Conservation (phyloP, 2,888 invertebrate genomes). For the Brenthis daphne region DNA sequence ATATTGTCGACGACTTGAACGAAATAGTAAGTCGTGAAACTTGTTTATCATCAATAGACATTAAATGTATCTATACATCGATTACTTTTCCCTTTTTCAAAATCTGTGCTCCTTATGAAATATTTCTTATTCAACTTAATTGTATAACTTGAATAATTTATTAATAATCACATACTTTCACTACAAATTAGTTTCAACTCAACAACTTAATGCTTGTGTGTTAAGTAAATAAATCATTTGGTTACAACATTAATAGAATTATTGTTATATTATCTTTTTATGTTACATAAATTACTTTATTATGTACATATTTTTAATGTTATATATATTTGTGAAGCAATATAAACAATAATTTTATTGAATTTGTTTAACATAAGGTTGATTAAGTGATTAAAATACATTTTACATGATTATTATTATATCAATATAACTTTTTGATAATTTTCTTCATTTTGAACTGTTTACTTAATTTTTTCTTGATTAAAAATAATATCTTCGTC, state of each 20-base stretch:
- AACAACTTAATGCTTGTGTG: background rate
- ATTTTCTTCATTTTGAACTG: too few species aligned
- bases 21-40: constrained; percentile 85
- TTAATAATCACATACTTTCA: background rate
- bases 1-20: constrained; percentile 92
- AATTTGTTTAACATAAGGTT: too few species aligned
- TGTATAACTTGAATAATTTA: background rate
- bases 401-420: too few species aligned
- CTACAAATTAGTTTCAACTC: background rate
- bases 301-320: too few species aligned
- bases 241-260: background rate
- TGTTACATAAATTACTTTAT: too few species aligned
- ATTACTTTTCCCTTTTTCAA: background rate
- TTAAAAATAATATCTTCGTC: too few species aligned
- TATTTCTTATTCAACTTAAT: constrained; percentile 1
- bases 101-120: background rate
- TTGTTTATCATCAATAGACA: constrained; percentile 12
- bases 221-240: background rate
- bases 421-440: too few species aligned
- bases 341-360: too few species aligned
- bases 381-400: too few species aligned
- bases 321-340: too few species aligned
- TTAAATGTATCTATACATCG: constrained; percentile 4
- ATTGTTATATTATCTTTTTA: too few species aligned
- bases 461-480: too few species aligned